These are phyloP conservation scores for Campylomormyrus numenius DNA, from an alignment of 2,113 vertebrate genomes.

Conservation along the genomic window DNA sequence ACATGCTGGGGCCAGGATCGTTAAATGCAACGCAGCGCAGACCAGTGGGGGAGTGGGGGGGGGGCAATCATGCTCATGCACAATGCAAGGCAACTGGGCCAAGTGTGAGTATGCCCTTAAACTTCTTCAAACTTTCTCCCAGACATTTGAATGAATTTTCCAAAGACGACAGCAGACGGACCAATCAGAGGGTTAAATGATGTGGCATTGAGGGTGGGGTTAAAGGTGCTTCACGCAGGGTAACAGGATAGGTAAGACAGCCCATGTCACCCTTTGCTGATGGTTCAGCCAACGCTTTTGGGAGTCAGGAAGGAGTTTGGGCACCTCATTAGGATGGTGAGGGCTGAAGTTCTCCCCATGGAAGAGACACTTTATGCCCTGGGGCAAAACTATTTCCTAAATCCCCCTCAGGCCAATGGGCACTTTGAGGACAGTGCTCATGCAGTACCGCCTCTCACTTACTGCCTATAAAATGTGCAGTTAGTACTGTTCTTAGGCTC, in stretches of 20 bases:
- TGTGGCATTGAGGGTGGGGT: background rate
- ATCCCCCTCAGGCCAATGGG: background rate
- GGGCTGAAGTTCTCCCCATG: background rate
- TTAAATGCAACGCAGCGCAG: background rate
- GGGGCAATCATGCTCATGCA: background rate
- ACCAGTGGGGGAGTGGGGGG: background rate
- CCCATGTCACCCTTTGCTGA: background rate
- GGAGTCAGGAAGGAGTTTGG: background rate
- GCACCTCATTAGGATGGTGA: background rate
- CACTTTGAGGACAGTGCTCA: background rate
- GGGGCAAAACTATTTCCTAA: background rate
- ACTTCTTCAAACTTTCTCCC: background rate
- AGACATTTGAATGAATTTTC: background rate
- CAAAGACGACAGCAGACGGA: conserved; percentile 10
- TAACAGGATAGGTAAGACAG: conserved; percentile 5
- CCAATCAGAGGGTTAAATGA: background rate
- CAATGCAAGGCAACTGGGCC: background rate
- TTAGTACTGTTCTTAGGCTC: background rate
- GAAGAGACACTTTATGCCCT: background rate
- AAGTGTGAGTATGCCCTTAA: background rate
- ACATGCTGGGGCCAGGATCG: background rate
- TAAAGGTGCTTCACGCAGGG: background rate
- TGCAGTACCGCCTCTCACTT: background rate
- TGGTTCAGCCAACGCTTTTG: background rate
- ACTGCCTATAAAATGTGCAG: background rate